phyloP scores from a whole-genome alignment of 64 coral and sea anemone species.

The Trachythela sp. region DNA sequence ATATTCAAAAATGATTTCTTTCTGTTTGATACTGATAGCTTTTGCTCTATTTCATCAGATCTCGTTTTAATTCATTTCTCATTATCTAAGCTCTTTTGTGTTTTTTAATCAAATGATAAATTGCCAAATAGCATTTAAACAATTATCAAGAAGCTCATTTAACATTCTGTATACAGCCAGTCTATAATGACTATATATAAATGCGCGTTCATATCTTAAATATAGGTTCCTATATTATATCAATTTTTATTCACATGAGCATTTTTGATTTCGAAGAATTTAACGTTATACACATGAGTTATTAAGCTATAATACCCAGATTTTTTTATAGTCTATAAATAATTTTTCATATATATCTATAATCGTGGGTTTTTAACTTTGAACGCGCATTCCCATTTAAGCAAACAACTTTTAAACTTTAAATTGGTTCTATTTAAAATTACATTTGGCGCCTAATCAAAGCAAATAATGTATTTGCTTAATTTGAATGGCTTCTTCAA shows the following conservation, averaged over 20 bases:
- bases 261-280: too few species aligned
- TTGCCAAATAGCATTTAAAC: not conserved
- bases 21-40: too few species aligned
- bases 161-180: not conserved
- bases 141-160: not conserved
- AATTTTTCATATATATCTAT: too few species aligned
- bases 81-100: not conserved
- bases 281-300: too few species aligned
- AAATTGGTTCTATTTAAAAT: slow-evolving; percentile 3
- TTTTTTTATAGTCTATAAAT: too few species aligned
- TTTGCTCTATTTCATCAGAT: not conserved
- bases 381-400: not conserved
- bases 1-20: not conserved
- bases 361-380: too few species aligned
- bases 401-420: not conserved
- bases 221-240: too few species aligned
- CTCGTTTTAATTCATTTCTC: not conserved
- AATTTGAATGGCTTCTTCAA: not conserved
- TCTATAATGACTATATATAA: too few species aligned
- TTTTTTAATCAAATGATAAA: slow-evolving; percentile 5
- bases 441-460: not conserved
- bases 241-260: too few species aligned
- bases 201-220: too few species aligned
- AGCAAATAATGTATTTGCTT: not conserved
- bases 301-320: too few species aligned